Evolutionary conservation across 2,113 vertebrate species (phyloP).

Genomic region (Zosterops japonicus): DNA sequence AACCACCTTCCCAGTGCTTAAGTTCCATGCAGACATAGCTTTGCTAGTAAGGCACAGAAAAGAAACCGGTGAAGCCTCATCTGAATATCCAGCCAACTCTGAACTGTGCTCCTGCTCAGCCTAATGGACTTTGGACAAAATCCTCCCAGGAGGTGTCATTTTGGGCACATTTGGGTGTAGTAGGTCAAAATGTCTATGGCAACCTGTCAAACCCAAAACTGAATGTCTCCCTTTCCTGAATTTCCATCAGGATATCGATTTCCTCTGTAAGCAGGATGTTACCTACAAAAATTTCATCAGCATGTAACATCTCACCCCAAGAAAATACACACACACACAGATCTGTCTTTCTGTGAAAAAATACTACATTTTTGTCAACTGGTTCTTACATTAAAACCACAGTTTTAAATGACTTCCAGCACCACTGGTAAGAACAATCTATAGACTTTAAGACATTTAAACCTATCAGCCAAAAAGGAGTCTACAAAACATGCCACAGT

Average conservation of each 20-base stretch:
- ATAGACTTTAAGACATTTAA: not conserved
- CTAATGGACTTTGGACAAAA: not conserved
- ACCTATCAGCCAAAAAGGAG: not conserved
- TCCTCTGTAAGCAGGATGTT: not conserved
- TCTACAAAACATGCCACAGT: not conserved
- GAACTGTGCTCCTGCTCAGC: not conserved
- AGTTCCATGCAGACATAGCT: not conserved
- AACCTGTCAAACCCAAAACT: not conserved
- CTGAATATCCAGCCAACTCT: not conserved
- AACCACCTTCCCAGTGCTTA: not conserved
- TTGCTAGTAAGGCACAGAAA: not conserved
- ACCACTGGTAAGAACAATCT: not conserved
- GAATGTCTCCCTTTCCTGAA: not conserved
- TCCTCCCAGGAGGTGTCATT: not conserved
- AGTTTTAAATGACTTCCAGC: not conserved
- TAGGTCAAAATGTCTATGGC: not conserved
- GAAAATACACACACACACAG: not conserved
- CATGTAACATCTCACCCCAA: not conserved
- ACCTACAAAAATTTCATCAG: not conserved
- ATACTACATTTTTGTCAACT: not conserved
- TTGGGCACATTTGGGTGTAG: not conserved
- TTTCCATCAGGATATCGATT: not conserved
- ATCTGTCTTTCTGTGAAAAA: not conserved
- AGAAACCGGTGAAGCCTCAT: not conserved
- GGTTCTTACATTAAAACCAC: not conserved